Base-by-base conservation (phyloP, 2,113 vertebrate genomes). In the Anas platyrhynchos region DNA sequence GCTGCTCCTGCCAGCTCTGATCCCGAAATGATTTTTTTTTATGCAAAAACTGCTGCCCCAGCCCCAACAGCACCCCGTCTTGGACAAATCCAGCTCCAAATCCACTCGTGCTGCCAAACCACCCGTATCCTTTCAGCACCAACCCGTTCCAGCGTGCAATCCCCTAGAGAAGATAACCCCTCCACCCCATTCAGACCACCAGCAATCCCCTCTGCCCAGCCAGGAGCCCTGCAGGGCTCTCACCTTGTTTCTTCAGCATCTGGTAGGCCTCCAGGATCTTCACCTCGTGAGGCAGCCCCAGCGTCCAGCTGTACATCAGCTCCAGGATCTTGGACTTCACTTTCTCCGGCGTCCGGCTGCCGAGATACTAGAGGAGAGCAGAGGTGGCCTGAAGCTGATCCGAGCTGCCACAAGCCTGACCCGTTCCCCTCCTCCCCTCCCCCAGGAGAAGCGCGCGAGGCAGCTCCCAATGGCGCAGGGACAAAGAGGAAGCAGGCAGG, bases 161-260 rank as follows among this genome's bases (percentile, higher is more conserved):
- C 26, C 65, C 52, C 80, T 63, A 16, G 0, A 16, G 18, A 66
- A 86, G 26, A 50, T 62, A 27, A 46, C 14, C 50, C 54, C 34
- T 71, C 52, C 54, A 56, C 66, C 14, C 31, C 20, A 73, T 15
- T 73, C 36, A 36, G 59, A 77, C 23, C 21, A 62, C 27, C 36
- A 83, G n/a, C 54, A 93, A 86, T 15, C 41, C 36, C 16, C 27
- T 36, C 67, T 61, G 22, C 34, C 43, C 38, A 83, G n/a, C 41
- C 14, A 61, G 61, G 12, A 83, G 32, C 31, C 16, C 8, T 48
- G 56, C 46, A 46, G 46, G 23, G 43, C 21, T 9, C 98, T 98
- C 89, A 99, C 99, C 99, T 97, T 99, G 99, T 92, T 99, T 99
- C 96, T 99, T 99, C 68, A 99, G 98, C 99, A 99, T 99, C 96